Evolutionary conservation across 1,140 invertebrate species (phyloP).

Genomic region (Himalopsyche phryganea): DNA sequence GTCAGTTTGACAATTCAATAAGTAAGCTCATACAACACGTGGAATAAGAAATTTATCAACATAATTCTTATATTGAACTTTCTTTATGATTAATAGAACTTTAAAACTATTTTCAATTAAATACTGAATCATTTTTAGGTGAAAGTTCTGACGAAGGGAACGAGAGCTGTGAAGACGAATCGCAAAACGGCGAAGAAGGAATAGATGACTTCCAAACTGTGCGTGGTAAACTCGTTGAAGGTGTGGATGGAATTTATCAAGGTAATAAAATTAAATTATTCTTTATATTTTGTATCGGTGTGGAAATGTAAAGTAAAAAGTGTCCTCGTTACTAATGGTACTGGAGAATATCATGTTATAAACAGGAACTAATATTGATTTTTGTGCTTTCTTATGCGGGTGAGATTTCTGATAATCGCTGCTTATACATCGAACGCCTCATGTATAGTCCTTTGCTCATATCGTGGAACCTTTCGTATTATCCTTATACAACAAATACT

Average conservation of each 20-base stretch:
- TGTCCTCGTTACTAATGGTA: no score
- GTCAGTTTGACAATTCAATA: neutral
- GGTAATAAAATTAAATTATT: constrained; percentile 48
- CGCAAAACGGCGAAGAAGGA: constrained; percentile 21
- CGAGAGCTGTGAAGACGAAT: constrained; percentile 35
- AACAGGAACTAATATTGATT: no score
- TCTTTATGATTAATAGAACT: neutral
- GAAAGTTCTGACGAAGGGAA: constrained; percentile 50
- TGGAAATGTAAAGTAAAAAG: no score
- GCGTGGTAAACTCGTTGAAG: constrained; percentile 47
- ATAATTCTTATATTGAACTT: neutral
- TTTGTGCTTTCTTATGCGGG: no score
- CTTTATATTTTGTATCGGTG: constrained; percentile 9
- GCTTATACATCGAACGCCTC: no score
- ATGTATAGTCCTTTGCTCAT: no score
- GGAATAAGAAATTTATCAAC: neutral
- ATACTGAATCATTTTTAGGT: constrained; percentile 32
- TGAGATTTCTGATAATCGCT: no score
- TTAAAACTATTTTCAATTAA: neutral
- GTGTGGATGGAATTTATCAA: constrained; percentile 50
- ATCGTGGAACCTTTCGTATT: no score
- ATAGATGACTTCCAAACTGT: constrained; percentile 20
- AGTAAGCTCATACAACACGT: no score
- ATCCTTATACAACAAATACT: no score
- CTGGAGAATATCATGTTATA: no score